Percentiles rank a stretch among this genome's conserved stretches.
Conservation (phyloP, 2,888 invertebrate genomes). For the Pycnomerus fuliginosus region DNA sequence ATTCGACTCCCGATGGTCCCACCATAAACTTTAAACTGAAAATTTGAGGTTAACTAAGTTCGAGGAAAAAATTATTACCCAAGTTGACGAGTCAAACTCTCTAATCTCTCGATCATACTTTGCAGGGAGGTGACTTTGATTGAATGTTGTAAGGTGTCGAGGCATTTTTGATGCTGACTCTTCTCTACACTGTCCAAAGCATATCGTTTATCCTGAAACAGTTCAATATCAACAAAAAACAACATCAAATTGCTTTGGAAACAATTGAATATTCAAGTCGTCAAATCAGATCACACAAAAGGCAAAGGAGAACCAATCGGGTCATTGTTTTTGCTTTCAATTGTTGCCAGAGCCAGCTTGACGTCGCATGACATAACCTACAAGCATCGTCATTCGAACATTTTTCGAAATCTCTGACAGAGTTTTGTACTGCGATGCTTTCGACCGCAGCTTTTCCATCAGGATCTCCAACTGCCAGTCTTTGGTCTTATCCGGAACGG, state of each 20-base stretch:
- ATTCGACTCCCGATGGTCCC: slow-evolving; percentile 75
- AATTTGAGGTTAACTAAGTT: background rate
- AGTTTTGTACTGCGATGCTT: slow-evolving; percentile 77
- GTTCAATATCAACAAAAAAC: too few relatives aligned
- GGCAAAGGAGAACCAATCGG: too few relatives aligned
- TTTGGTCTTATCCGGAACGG: slow-evolving; percentile 60
- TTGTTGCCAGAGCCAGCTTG: background rate
- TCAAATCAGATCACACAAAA: too few relatives aligned
- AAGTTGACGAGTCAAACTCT: slow-evolving; percentile 86
- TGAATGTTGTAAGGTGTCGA: slow-evolving; percentile 90
- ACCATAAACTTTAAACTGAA: slow-evolving; percentile 76
- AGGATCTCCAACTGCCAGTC: slow-evolving; percentile 82
- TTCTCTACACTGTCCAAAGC: slow-evolving; percentile 84
- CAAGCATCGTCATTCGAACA: slow-evolving; percentile 81
- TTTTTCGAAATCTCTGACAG: slow-evolving; percentile 86
- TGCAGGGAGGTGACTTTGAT: slow-evolving; percentile 91
- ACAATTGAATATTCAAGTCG: too few relatives aligned
- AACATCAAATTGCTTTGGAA: too few relatives aligned
- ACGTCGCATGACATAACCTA: slow-evolving; percentile 51
- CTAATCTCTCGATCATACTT: slow-evolving; percentile 88
- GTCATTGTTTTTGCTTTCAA: too few relatives aligned
- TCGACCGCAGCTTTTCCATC: slow-evolving; percentile 89
- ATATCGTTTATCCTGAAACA: slow-evolving; percentile 80
- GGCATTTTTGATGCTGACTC: slow-evolving; percentile 82
- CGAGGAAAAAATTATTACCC: slow-evolving; percentile 54